Percentiles rank a stretch among this genome's conserved stretches.
Conservation (phyloP, 2,797 vertebrate species). For the Linurgus olivaceus region DNA sequence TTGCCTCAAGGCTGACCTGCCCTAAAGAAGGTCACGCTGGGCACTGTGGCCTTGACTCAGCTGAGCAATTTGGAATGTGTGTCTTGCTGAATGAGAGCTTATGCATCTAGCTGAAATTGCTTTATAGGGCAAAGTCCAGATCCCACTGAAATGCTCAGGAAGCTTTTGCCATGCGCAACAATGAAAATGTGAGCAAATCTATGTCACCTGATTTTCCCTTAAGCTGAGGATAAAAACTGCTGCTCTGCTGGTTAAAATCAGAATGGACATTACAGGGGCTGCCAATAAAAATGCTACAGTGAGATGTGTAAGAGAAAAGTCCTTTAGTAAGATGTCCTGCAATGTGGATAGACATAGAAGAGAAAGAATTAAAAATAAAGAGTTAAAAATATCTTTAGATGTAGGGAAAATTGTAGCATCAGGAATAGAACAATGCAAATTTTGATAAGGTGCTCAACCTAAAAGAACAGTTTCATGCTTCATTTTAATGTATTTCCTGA, state of each 20-base stretch:
- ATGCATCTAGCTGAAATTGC: not conserved
- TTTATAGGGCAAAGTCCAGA: not conserved
- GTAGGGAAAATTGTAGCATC: not conserved
- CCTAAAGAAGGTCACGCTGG: not conserved
- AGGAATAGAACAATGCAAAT: not conserved
- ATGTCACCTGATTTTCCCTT: not conserved
- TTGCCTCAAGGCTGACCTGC: not conserved
- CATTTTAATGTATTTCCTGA: not conserved
- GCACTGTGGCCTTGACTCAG: not conserved
- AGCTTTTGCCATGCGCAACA: not conserved
- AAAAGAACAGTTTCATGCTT: not conserved
- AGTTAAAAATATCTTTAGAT: not conserved
- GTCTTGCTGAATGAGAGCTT: constrained; percentile 1
- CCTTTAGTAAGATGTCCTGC: not conserved
- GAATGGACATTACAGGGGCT: not conserved
- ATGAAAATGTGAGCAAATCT: not conserved
- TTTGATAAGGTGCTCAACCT: not conserved
- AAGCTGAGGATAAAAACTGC: not conserved
- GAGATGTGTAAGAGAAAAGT: not conserved
- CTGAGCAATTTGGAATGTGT: not conserved
- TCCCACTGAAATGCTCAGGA: not conserved
- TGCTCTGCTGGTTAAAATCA: not conserved
- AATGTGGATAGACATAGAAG: not conserved
- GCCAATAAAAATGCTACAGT: not conserved
- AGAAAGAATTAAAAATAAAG: not conserved